Base-by-base conservation (phyloP, 2,113 vertebrate species). In the Pelusios castaneus region DNA sequence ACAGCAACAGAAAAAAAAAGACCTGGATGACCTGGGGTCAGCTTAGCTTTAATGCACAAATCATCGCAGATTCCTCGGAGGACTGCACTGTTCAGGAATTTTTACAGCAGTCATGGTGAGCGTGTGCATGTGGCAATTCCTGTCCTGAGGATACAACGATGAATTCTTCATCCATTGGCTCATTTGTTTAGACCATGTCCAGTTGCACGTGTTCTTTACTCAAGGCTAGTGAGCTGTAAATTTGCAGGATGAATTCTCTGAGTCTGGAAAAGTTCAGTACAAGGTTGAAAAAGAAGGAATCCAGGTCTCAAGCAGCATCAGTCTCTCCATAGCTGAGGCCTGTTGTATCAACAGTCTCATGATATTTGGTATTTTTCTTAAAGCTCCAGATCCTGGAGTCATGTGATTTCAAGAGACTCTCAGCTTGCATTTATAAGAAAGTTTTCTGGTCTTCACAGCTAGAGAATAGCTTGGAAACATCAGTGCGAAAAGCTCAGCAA, bases 1-100 rank as follows among this genome's bases (percentile, higher is more conserved):
- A 94, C 93, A 92, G 82, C 81, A 88, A 79, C 80, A 93, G 90
- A 80, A 95, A 93, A 92, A 89, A 47, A 47, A 86, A 84, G 84
- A 17, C 88, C 86, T 25, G 56, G 92, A 84, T 89, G 84, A 94
- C 90, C 24, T 82, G 41, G 90, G 93, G 94, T 91, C 93, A 90
- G 84, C 54, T 83, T 75, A 75, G 63, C 63, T 92, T 91, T 90
- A 83, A 41, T 31, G 55, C 4, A 12, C 80, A 88, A 88, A 81
- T 81, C 25, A 11, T 76, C 58, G 16, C 41, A 34, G 38, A 1
- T 16, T 89, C 67, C 84, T 77, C 45, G 29, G 88, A 75, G 80
- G 84, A n/a, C 0, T 6, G 31, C 73, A 70, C 76, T 51, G 77
- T 89, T 91, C 29, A 89, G 87, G 84, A 92, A 81, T 70, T 70